A percentile compares a stretch with the other conserved stretches of the same genome.
Conservation (phyloP, 2,888 invertebrate genomes). For the Dicranocentrus wangi region DNA sequence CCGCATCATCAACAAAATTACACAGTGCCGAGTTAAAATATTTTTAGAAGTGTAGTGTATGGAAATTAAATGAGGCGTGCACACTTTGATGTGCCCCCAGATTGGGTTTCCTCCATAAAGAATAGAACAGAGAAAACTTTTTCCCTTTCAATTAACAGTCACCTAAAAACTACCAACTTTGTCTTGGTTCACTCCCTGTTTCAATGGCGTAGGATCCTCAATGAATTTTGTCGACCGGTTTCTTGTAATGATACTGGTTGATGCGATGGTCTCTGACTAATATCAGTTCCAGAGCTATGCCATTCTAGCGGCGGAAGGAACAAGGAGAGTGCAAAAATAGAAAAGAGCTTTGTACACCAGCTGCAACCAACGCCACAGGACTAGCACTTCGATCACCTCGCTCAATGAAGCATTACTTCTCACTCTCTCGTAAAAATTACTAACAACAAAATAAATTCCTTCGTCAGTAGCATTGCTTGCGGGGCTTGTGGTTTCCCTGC, state of each 20-base stretch:
- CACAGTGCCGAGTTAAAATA: background rate
- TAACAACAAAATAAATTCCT: too few relatives aligned
- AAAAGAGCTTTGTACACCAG: background rate
- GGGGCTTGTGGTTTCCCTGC: too few relatives aligned
- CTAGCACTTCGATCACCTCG: background rate
- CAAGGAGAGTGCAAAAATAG: background rate
- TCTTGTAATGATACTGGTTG: background rate
- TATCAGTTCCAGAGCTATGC: too few relatives aligned
- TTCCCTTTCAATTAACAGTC: background rate
- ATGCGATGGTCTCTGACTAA: background rate
- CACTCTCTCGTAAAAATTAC: too few relatives aligned
- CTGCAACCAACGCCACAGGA: background rate
- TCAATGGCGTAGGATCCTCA: background rate
- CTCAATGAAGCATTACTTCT: too few relatives aligned
- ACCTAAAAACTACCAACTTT: background rate
- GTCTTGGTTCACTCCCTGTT: background rate
- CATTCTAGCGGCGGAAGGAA: background rate
- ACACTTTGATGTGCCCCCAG: conserved; percentile 40
- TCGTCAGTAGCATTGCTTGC: too few relatives aligned
- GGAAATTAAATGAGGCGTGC: conserved; percentile 57
- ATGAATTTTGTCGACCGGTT: background rate
- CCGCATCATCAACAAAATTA: background rate
- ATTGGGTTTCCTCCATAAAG: conserved; percentile 37
- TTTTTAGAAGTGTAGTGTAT: conserved; percentile 31
- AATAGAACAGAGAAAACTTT: conserved; percentile 18